Conservation (phyloP, 2,113 vertebrate genomes). For the Corvus cornix region DNA sequence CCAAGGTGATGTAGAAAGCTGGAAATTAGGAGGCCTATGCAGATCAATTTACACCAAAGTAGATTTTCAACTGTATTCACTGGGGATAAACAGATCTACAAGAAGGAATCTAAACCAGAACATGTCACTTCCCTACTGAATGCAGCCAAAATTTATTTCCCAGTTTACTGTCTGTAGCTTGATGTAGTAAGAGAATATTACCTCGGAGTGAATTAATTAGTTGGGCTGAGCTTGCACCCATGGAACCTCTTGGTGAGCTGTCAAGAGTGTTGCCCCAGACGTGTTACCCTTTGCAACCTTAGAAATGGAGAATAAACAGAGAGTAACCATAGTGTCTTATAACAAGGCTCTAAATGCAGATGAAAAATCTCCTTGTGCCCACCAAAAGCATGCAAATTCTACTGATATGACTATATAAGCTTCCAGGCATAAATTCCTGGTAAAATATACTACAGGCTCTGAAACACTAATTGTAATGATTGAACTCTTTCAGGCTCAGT, state of each 20-base stretch:
- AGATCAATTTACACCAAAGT: background rate
- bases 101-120: background rate
- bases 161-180: background rate
- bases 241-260: background rate
- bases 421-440: background rate
- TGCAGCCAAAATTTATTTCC: background rate
- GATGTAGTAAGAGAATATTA: background rate
- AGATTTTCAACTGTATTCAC: background rate
- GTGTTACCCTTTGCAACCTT: background rate
- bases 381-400: background rate
- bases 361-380: background rate
- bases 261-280: background rate
- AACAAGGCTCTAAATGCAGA: background rate
- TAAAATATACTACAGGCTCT: background rate
- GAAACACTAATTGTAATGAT: background rate
- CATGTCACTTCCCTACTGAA: fast-evolving
- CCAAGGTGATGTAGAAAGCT: background rate
- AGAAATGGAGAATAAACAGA: background rate
- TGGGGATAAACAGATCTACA: background rate
- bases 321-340: background rate
- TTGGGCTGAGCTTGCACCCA: background rate
- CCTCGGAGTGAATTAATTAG: background rate
- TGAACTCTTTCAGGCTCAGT: background rate
- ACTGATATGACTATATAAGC: background rate
- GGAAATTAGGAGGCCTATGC: background rate